Base-by-base conservation (phyloP, 2,888 invertebrate genomes). In the Blastobasis adustella region DNA sequence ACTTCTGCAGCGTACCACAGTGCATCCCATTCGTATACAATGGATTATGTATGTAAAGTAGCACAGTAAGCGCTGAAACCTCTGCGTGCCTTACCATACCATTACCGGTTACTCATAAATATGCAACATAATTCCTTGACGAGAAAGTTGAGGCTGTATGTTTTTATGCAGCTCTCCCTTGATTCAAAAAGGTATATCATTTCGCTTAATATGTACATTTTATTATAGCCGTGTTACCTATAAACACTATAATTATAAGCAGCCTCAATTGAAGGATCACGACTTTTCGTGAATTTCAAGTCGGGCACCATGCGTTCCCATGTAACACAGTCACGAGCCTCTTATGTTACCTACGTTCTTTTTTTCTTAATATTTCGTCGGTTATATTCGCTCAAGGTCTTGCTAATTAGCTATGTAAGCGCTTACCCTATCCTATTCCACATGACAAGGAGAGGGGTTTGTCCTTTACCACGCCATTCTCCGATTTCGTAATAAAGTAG, bases 101-200 rank as follows among this genome's bases (percentile, higher is more conserved):
- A 46, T 60, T 55, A 55, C 59, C 54, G 54, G 49, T 54, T 58
- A 56, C 57, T 62, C 60, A 63, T 67, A 67, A 61, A 64, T 65
- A 69, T 68, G 62, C 60, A 61, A 62, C 63, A 58, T 56, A 57
- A 47, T 47, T 60, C 55, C 49, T 40, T 40, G 49, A 55, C 53
- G 47, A 51, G 54, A 53, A 59, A 53, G 51, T 50, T 49, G 38
- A 49, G 10, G 56, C 51, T 47, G 40, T 54, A 53, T 49, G 47
- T 56, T 60, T 59, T 58, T 47, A 46, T 56, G 41, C 40, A 9
- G 7, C 37, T 10, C 42, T 23, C 23, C 23, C 23, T 23, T 23
- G 23, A 23, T 23, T 23, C 23, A 23, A 23, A 23, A 23, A 23
- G 23, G 23, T 23, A 23, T 23, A 23, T 23, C 23, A 23, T 23